Evolutionary conservation across 2,888 invertebrate species (phyloP), one percentile per base, ranked within the genome.

Genomic region (Elmis aenea): DNA sequence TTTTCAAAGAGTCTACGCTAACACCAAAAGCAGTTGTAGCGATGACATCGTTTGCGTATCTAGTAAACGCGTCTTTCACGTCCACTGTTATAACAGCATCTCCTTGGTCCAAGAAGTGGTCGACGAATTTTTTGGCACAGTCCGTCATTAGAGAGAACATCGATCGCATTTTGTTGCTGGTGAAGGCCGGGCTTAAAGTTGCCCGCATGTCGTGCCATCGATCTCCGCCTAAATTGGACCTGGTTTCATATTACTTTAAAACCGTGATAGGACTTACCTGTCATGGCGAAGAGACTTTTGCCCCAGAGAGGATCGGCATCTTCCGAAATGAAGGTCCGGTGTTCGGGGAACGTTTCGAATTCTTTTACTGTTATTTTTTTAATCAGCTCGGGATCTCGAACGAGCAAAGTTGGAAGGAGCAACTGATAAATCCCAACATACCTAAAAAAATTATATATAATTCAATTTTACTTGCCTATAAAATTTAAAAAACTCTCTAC

Each of bases 1-100:
- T 66, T 24, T 66, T 64, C 15, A 77, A 38, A 0, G 79, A 78
- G 54, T 79, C 70, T 1, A 75, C 69, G 38, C 69, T 62, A 1
- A 76, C 26, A 9, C 66, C 65, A 37, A 62, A 66, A 1, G 62
- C 64, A 20, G 57, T 57, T 1, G 59, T 56, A 0, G 64, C 64
- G 2, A 66, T 63, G 0, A 58, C 57, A 26, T 64, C 64, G 24
- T 56, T 64, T 1, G 63, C 56, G 33, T 53, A 64, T 33, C 60
- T 55, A 1, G 61, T 55, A 13, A 26, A 38, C 10, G 30, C 22
- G 6, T 38, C 37, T 18, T 37, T 37, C 30, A 37, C 13, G 15
- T 37, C 37, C 15, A 37, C 20, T 2, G 2, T 10, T 5, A 37
- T 15, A 8, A 31, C n/a, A 9, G 10, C 8, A 3, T 9, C 11